These are phyloP conservation scores for Aplochiton taeniatus DNA, from an alignment of 2,797 vertebrate species.

Conservation along the genomic window DNA sequence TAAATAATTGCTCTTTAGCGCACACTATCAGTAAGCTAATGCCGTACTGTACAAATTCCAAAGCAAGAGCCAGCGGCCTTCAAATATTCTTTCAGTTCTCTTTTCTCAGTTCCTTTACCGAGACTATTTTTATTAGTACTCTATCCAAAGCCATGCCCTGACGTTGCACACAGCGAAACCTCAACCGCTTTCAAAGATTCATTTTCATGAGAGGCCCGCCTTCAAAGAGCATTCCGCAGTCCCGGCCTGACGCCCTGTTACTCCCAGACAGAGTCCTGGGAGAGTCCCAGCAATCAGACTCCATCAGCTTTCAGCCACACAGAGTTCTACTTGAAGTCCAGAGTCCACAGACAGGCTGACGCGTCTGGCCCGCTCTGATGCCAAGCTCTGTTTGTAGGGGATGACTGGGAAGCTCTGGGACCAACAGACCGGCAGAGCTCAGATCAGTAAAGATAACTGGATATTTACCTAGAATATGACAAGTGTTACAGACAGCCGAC, in stretches of 20 bases:
- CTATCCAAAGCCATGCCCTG: conserved; percentile 24
- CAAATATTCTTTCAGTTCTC: conserved; percentile 36
- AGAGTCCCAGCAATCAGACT: conserved; percentile 27
- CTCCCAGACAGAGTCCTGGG: conserved; percentile 24
- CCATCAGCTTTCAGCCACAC: conserved; percentile 37
- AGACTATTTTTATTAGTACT: too few species aligned
- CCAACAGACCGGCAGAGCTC: conserved; percentile 32
- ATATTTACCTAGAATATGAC: conserved; percentile 36
- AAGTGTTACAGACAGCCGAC: conserved; percentile 48
- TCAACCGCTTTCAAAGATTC: conserved; percentile 29
- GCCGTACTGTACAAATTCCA: conserved; percentile 27
- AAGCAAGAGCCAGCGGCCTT: conserved; percentile 20
- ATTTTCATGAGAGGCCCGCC: conserved; percentile 31
- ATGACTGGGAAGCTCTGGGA: conserved; percentile 20
- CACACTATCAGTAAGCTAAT: conserved; percentile 19
- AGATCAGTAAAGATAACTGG: conserved; percentile 35
- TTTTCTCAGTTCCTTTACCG: conserved; percentile 25
- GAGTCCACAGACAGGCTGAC: conserved; percentile 37
- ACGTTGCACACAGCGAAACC: conserved; percentile 28
- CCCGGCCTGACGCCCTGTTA: conserved; percentile 34
- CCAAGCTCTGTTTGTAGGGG: conserved; percentile 22
- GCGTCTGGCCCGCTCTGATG: conserved; percentile 24
- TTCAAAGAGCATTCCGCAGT: conserved; percentile 46
- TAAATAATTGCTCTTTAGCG: conserved; percentile 34
- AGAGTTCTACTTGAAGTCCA: conserved; percentile 28